Evolutionary conservation across 2,888 invertebrate species (phyloP), one percentile per base, ranked within the genome.

Genomic region (Heliconius ismenius): DNA sequence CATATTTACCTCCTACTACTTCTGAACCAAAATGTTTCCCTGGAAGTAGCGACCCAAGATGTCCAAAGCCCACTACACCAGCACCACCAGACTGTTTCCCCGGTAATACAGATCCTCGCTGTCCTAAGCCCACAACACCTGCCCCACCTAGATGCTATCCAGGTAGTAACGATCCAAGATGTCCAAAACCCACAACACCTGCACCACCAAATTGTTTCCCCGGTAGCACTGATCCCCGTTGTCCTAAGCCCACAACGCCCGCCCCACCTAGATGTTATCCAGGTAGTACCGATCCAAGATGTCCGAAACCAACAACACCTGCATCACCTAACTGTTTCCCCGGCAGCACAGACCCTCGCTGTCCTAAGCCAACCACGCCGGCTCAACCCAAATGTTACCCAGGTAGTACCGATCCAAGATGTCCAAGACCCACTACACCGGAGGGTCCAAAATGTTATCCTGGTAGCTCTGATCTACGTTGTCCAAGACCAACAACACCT

Each of bases 31-130:
- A 60, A 3, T 91, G 91, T 75, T 91, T 83, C 76, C 90, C 83
- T 0, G 82, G 83, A 2, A 81, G 80, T 18, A 81, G 79, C 21
- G 87, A 87, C 73, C 85, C 88, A 10, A 73, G 86, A n/a, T 91
- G 90, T 76, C 85, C 39, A 9, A 64, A 79, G 3, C 39, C 63
- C 1, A 43, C 62, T 3, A 88, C 79, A 64, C 86, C 79, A 80
- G 85, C 79, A 81, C 84, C 81, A n/a, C 86, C 87, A 1, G 82
- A 81, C 6, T 91, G 91, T 69, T 91, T 83, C 73, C 90, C 78
- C 1, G 90, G 82, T 11, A 83, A 73, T 74, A 78, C 68, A 1
- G 82, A 83, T 10, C 79, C 81, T 3, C 78, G 81, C 3, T 83
- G 82, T 11, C 82, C 82, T 0, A 76, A 75, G 69, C 84, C 85